A percentile compares a stretch with the other conserved stretches of the same genome.
Evolutionary conservation across 2,113 vertebrate species (phyloP).

Genomic region (Psittacula cyanocephala): DNA sequence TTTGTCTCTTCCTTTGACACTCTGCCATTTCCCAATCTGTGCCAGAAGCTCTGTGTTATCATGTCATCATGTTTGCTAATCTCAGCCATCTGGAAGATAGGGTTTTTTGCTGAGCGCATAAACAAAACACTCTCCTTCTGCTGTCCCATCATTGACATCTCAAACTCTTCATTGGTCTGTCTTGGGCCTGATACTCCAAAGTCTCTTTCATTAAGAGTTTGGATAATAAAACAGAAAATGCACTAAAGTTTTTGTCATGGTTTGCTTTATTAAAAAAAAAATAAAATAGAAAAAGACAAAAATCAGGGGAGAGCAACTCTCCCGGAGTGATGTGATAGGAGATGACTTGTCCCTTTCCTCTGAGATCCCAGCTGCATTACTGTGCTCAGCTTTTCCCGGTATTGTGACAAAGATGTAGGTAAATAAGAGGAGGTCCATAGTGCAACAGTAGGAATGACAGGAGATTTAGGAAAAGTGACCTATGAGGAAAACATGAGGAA

Average conservation of each 20-base stretch:
- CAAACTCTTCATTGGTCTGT: neutral
- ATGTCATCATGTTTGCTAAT: neutral
- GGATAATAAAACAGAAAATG: neutral
- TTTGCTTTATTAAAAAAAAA: neutral
- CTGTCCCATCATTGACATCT: neutral
- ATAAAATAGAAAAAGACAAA: neutral
- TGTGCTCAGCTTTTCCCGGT: neutral
- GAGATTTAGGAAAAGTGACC: neutral
- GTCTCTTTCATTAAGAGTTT: neutral
- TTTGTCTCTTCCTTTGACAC: neutral
- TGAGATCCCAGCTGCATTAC: neutral
- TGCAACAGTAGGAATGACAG: neutral
- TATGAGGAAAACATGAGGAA: neutral
- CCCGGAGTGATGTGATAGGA: neutral
- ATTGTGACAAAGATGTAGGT: neutral
- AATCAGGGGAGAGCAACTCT: neutral
- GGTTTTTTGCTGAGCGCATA: neutral
- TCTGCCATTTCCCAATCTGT: neutral
- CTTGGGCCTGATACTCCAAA: neutral
- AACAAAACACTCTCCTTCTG: neutral
- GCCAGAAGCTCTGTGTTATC: neutral
- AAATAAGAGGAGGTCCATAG: neutral
- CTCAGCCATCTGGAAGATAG: constrained; percentile 9
- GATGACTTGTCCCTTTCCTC: neutral
- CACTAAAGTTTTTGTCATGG: neutral